phyloP scores from a whole-genome alignment of 2,888 invertebrate genomes.

The Ectobius pallidus region DNA sequence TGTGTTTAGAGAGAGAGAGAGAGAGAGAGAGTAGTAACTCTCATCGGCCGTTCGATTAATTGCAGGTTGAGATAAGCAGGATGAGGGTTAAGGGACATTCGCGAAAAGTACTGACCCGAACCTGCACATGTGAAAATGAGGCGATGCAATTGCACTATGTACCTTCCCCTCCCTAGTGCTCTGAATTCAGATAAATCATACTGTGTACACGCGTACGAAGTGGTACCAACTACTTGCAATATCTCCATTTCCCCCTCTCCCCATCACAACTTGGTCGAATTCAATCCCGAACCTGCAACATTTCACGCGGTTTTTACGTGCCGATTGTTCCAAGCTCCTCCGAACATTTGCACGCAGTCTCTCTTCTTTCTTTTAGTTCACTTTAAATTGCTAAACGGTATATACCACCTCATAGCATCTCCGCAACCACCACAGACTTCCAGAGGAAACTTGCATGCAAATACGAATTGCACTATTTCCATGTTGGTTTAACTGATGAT shows the following conservation, averaged over 20 bases:
- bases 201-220: constrained; percentile 20
- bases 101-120: constrained; percentile 1
- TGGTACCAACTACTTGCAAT: constrained; percentile 25
- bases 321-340: constrained; percentile 32
- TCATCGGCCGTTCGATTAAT: no score
- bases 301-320: constrained; percentile 36
- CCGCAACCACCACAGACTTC: no score
- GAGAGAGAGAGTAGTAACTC: no score
- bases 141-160: constrained; percentile 24
- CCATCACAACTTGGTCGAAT: constrained; percentile 10
- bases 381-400: background rate
- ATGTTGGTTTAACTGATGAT: no score
- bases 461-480: no score
- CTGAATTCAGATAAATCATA: constrained; percentile 36
- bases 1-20: no score
- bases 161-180: background rate
- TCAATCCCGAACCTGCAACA: constrained; percentile 24
- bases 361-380: background rate
- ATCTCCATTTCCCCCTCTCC: background rate
- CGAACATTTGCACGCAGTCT: constrained; percentile 33
- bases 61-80: no score
- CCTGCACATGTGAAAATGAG: constrained; percentile 4
- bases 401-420: background rate
- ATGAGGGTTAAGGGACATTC: no score
- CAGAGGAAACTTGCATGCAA: no score